A percentile compares a stretch with the other conserved stretches of the same genome.
Conservation (phyloP, 2,888 invertebrate species). For the Tenthredo scrophulariae region DNA sequence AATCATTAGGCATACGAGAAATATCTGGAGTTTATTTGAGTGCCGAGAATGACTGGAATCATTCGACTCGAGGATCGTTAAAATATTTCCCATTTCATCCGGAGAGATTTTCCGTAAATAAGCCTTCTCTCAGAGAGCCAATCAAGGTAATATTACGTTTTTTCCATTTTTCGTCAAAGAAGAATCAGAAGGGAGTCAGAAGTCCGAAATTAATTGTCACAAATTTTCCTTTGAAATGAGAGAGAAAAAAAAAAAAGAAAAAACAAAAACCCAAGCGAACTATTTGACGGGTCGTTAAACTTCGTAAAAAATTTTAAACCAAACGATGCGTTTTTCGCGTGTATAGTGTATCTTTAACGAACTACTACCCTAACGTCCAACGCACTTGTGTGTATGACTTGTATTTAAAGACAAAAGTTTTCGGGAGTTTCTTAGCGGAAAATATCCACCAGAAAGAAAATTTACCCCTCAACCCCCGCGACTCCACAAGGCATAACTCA, state of each 20-base stretch:
- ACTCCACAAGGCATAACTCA: background rate
- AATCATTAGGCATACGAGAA: background rate
- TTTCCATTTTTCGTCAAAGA: background rate
- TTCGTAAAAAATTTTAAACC: background rate
- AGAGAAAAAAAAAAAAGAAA: background rate
- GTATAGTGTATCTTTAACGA: background rate
- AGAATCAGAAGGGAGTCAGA: background rate
- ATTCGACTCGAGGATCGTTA: background rate
- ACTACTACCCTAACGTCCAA: background rate
- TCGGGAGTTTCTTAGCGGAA: background rate
- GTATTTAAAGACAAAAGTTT: background rate
- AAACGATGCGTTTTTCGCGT: conserved; percentile 13
- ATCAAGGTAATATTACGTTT: background rate
- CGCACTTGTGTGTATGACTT: conserved; percentile 9
- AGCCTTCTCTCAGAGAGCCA: background rate
- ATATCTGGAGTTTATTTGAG: background rate
- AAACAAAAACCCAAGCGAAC: background rate
- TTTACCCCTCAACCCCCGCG: background rate
- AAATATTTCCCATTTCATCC: background rate
- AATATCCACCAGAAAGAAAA: background rate
- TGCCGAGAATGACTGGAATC: background rate
- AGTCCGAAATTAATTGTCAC: background rate
- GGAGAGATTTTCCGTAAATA: background rate
- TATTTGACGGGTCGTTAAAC: background rate
- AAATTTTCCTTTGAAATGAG: background rate